Evolutionary conservation across 2,888 invertebrate genomes (phyloP).

Genomic region (Leptarthrus brevirostris): DNA sequence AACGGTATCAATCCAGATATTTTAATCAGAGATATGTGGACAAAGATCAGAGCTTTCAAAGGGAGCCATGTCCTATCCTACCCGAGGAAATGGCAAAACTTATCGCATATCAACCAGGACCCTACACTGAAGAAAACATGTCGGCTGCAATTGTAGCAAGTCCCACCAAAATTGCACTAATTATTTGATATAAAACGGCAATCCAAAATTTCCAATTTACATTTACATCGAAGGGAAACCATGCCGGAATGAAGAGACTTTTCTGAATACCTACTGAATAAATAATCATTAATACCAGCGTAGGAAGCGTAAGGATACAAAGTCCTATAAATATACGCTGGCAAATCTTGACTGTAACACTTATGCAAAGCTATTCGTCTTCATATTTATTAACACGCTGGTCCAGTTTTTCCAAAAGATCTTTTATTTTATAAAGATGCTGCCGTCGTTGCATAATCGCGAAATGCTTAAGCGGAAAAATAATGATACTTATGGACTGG

Average conservation of each 20-base stretch:
- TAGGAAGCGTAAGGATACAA: not conserved
- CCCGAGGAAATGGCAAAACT: too few relatives aligned
- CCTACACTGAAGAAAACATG: too few relatives aligned
- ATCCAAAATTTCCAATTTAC: not conserved
- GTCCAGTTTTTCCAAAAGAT: not conserved
- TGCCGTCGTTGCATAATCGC: too few relatives aligned
- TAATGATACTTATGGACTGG: too few relatives aligned
- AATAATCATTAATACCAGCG: not conserved
- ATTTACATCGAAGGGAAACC: constrained; percentile 21
- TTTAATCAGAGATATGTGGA: too few relatives aligned
- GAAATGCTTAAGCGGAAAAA: too few relatives aligned
- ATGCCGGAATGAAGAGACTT: not conserved
- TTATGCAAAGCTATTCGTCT: not conserved
- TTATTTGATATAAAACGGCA: constrained; percentile 2
- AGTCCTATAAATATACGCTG: not conserved
- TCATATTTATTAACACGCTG: not conserved
- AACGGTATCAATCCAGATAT: too few relatives aligned
- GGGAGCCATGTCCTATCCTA: too few relatives aligned
- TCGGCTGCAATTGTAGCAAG: not conserved
- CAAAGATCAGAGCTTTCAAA: too few relatives aligned
- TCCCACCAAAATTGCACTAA: not conserved
- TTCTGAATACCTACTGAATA: not conserved
- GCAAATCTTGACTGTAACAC: not conserved
- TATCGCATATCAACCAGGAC: too few relatives aligned
- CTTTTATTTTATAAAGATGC: not conserved